These are phyloP conservation scores for Drosophila pegasa DNA, from an alignment of 2,888 invertebrate species.

Conservation along the genomic window DNA sequence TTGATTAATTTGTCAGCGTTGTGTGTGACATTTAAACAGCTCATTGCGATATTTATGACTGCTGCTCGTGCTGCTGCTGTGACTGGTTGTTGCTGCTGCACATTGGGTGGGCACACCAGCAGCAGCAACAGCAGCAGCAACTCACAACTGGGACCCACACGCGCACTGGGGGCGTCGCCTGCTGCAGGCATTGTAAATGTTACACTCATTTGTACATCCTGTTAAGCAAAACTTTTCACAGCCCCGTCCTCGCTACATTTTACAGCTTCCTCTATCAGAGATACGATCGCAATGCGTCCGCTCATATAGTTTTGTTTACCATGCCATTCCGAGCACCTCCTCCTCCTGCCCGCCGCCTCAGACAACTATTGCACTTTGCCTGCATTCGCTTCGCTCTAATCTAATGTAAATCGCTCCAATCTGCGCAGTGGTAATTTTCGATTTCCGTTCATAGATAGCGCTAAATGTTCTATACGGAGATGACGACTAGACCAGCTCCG, in stretches of 20 bases:
- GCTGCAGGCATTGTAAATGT: constrained; percentile 65
- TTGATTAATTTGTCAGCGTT: constrained; percentile 81
- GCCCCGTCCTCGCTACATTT: constrained; percentile 39
- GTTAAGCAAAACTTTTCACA: constrained; percentile 76
- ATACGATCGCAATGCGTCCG: constrained; percentile 57
- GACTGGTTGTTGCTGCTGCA: constrained; percentile 51
- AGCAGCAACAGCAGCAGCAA: constrained; percentile 37
- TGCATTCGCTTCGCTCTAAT: constrained; percentile 57
- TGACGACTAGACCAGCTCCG: constrained; percentile 39
- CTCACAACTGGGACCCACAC: constrained; percentile 21
- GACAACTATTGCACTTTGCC: constrained; percentile 21
- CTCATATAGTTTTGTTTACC: constrained; percentile 19
- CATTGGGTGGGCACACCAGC: constrained; percentile 72
- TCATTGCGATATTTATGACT: constrained; percentile 81
- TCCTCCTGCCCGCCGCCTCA: background rate
- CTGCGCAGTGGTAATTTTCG: constrained; percentile 80
- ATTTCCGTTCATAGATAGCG: constrained; percentile 79
- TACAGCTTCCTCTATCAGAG: constrained; percentile 68
- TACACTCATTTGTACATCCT: constrained; percentile 76
- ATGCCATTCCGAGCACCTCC: background rate
- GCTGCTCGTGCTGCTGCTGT: constrained; percentile 42
- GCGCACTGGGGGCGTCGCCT: constrained; percentile 62
- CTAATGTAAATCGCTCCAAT: constrained; percentile 79
- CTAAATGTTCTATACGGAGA: constrained; percentile 52
- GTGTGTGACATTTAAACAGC: constrained; percentile 80